Base-by-base conservation (phyloP, 1,140 invertebrate genomes). In the Drosophila bocqueti region DNA sequence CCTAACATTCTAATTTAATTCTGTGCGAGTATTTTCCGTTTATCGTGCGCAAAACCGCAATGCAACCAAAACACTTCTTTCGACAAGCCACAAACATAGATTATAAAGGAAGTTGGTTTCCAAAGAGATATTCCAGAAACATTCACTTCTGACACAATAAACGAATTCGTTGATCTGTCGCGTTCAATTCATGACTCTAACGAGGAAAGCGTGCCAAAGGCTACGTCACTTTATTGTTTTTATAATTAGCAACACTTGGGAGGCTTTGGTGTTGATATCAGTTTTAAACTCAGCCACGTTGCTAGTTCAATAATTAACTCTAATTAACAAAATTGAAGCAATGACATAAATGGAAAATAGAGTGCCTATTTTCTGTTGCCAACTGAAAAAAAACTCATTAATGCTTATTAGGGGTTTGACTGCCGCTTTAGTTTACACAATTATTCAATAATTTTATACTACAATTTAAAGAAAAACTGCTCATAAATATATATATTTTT, bases 1-100 rank as follows among this genome's bases (percentile, higher is more conserved):
- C 16, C 31, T n/a, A 13, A 40, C 26, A 42, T 54, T 57, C 24
- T 71, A 71, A 63, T 55, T 82, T 57, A 34, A 76, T 49, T 85
- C 61, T 11, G 11, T 50, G n/a, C 34, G 1, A 58, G 29, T 43
- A 21, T 40, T 34, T 42, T 45, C 13, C 47, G 21, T 54, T 42
- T 57, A 34, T 79, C 83, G 76, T 79, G 79, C 21, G 76, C 71
- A 79, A 79, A 86, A 85, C 83, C 83, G 49, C 82, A 84, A 11
- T 50, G 67, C 31, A 81, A 72, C 64, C 66, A 34, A 34, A 38
- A 61, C 24, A 31, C 31, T 36, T 36, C 57, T 54, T 61, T 62
- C 8, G 34, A n/a, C 11, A 43, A 34, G 71, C 76, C 79, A 73
- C 63, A 76, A 79, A 29, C 29, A 52, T 11, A 67, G 31, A 68